A percentile compares a stretch with the other conserved stretches of the same genome.
Conservation (phyloP, 2,888 invertebrate species). For the Meandrusa payeni region DNA sequence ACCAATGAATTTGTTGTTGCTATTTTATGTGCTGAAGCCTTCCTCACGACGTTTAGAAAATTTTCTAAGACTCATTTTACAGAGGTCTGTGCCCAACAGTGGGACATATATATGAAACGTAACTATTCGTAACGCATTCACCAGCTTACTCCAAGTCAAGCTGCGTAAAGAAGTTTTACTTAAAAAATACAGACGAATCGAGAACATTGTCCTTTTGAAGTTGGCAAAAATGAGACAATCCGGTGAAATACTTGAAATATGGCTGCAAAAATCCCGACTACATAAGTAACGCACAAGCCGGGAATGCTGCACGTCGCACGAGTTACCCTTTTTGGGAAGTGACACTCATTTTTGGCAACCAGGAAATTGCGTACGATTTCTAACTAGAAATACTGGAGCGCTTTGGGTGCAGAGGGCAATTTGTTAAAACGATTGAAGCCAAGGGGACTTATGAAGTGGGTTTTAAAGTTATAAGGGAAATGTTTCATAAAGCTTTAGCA, state of each 20-base stretch:
- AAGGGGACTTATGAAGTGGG: slow-evolving; percentile 28
- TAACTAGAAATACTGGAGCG: slow-evolving; percentile 51
- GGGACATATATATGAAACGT: no score
- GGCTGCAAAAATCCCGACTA: slow-evolving; percentile 24
- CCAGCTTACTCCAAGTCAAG: no score
- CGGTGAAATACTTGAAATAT: not conserved
- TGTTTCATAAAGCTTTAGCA: slow-evolving; percentile 28
- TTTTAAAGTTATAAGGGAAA: slow-evolving; percentile 30
- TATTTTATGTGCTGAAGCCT: no score
- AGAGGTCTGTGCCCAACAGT: no score
- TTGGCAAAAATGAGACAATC: not conserved
- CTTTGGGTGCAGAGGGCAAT: slow-evolving; percentile 43
- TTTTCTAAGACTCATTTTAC: no score
- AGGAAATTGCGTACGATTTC: slow-evolving; percentile 66
- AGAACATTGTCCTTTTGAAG: no score
- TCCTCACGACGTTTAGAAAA: no score
- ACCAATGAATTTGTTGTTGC: no score
- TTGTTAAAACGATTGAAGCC: slow-evolving; percentile 46
- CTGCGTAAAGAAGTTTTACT: no score
- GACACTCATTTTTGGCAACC: slow-evolving; percentile 66
- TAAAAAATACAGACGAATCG: no score
- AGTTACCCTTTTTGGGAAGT: slow-evolving; percentile 63
- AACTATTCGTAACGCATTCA: no score
- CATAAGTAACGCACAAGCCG: slow-evolving; percentile 43
- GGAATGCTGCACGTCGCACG: slow-evolving; percentile 18